These are phyloP conservation scores for Luehdorfia chinensis DNA, from an alignment of 1,140 invertebrate genomes.

Conservation along the genomic window DNA sequence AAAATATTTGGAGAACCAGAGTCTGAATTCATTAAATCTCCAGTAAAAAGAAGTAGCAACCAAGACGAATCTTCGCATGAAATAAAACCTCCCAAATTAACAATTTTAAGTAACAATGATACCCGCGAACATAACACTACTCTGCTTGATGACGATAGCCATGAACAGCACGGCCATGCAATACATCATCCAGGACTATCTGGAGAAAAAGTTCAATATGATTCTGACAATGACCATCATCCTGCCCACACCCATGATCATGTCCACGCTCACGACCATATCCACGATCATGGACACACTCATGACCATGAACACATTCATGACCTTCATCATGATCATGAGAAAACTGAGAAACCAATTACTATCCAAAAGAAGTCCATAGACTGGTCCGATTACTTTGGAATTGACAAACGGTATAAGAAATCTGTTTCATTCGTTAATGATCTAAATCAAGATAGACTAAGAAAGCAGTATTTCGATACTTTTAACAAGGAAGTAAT, in stretches of 20 bases:
- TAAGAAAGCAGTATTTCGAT: conserved; percentile 67
- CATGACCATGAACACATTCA: conserved; percentile 49
- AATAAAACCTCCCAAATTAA: conserved; percentile 53
- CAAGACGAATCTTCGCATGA: conserved; percentile 52
- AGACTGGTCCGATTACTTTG: conserved; percentile 91
- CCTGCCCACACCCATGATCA: conserved; percentile 34
- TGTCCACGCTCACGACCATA: conserved; percentile 46
- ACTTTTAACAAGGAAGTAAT: conserved; percentile 71
- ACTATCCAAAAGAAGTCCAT: conserved; percentile 86
- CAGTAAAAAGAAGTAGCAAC: conserved; percentile 69
- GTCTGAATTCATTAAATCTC: conserved; percentile 54
- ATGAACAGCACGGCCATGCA: conserved; percentile 55
- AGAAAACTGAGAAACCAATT: conserved; percentile 66
- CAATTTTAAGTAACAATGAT: conserved; percentile 43
- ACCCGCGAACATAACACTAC: conserved; percentile 44
- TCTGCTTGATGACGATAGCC: conserved; percentile 46
- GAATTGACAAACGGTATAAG: conserved; percentile 86
- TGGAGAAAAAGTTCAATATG: conserved; percentile 53
- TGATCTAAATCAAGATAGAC: conserved; percentile 50
- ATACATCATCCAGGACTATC: conserved; percentile 73
- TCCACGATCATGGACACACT: conserved; percentile 27
- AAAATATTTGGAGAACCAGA: conserved; percentile 74
- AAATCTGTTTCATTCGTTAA: conserved; percentile 74
- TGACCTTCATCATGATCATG: conserved; percentile 30
- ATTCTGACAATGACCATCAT: conserved; percentile 28